Percentiles rank a stretch among this genome's conserved stretches.
These are phyloP conservation scores for Agrotis segetum DNA, from an alignment of 2,888 invertebrate species.

Conservation along the genomic window DNA sequence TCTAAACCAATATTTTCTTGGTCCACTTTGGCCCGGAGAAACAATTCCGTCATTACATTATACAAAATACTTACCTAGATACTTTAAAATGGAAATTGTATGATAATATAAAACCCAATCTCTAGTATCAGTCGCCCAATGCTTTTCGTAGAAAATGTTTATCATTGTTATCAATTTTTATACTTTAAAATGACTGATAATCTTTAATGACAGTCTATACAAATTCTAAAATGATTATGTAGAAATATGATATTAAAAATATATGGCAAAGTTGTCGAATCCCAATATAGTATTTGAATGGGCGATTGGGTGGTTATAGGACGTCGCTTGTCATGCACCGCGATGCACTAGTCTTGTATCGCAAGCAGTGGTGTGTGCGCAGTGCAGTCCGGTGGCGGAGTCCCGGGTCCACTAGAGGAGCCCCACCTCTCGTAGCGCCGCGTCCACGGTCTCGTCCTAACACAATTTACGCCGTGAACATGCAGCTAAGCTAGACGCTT, in stretches of 20 bases:
- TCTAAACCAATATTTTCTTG: slow-evolving; percentile 35
- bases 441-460: slow-evolving; percentile 98
- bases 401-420: slow-evolving; percentile 91
- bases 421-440: slow-evolving; percentile 98
- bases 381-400: slow-evolving; percentile 33
- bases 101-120: slow-evolving; percentile 41
- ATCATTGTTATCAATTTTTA: slow-evolving; percentile 27
- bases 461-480: slow-evolving; percentile 74
- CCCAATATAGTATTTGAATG: slow-evolving; percentile 18
- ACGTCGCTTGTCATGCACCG: slow-evolving; percentile 16
- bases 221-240: slow-evolving; percentile 49
- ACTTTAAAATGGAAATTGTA: slow-evolving; percentile 35
- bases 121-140: slow-evolving; percentile 45
- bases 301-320: slow-evolving; percentile 25
- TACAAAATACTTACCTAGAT: slow-evolving; percentile 56
- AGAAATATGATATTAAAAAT: slow-evolving; percentile 52
- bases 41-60: slow-evolving; percentile 38
- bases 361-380: slow-evolving; percentile 34
- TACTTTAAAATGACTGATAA: slow-evolving; percentile 35
- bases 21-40: slow-evolving; percentile 59
- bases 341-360: slow-evolving; percentile 24
- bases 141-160: slow-evolving; percentile 40
- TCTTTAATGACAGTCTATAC: slow-evolving; percentile 35
- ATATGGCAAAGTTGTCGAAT: slow-evolving; percentile 48
- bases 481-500: slow-evolving; percentile 64